These are phyloP conservation scores for Aegotheles bennettii DNA, from an alignment of 2,113 vertebrate species.

Conservation along the genomic window DNA sequence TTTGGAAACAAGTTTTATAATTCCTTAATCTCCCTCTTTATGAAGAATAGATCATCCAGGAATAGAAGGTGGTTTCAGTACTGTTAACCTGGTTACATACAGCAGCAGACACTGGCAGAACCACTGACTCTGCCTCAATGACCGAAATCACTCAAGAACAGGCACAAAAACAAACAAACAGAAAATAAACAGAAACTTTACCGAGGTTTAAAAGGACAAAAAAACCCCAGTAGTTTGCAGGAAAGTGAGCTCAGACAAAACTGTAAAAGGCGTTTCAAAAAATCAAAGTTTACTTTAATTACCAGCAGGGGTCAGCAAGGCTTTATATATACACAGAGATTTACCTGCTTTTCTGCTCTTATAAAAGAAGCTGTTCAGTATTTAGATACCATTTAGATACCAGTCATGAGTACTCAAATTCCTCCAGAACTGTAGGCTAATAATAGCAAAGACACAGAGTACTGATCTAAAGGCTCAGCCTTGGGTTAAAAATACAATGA, in stretches of 20 bases:
- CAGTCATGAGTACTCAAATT: neutral
- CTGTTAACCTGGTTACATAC: neutral
- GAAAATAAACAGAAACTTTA: neutral
- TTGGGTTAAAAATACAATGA: neutral
- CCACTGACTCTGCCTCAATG: neutral
- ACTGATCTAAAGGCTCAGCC: fast-evolving
- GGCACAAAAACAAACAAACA: neutral
- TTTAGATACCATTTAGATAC: too few species aligned
- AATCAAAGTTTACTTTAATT: neutral
- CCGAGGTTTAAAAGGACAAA: neutral
- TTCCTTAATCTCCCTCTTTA: neutral
- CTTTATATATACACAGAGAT: neutral
- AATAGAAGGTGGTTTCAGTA: neutral
- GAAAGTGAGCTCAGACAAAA: neutral
- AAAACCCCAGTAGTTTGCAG: neutral
- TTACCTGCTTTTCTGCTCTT: neutral
- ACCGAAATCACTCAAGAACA: neutral
- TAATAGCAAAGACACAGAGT: neutral
- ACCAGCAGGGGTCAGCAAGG: constrained; percentile 39
- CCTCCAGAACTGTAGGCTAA: neutral
- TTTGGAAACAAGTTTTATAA: neutral
- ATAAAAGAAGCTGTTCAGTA: neutral
- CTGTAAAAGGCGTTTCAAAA: neutral
- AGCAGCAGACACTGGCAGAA: neutral
- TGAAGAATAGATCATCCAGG: neutral